These are phyloP conservation scores for Anguilla rostrata DNA, from an alignment of 2,113 vertebrate genomes.

Conservation along the genomic window DNA sequence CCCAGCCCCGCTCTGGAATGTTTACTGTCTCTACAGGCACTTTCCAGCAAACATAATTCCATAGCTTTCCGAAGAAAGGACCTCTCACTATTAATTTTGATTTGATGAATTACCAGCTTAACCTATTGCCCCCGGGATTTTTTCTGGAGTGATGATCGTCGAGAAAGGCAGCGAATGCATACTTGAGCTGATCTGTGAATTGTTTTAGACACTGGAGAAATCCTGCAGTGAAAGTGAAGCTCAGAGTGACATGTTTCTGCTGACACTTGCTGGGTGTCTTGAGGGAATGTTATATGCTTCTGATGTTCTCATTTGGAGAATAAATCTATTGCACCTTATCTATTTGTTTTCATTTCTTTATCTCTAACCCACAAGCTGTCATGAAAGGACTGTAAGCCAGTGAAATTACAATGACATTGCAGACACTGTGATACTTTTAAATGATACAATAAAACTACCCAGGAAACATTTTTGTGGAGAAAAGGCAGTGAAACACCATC, in stretches of 20 bases:
- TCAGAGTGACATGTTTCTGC: constrained; percentile 64
- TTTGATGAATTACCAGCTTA: constrained; percentile 40
- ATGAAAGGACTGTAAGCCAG: background rate
- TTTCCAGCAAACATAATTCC: constrained; percentile 69
- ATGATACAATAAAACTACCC: background rate
- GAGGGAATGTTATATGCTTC: constrained; percentile 53
- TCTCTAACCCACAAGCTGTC: background rate
- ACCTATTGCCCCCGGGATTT: constrained; percentile 23
- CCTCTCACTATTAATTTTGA: constrained; percentile 51
- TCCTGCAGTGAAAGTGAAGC: constrained; percentile 61
- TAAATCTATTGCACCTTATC: background rate
- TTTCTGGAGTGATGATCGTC: background rate
- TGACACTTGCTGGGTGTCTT: constrained; percentile 62
- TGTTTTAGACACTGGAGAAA: constrained; percentile 23
- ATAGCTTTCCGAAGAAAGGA: constrained; percentile 46
- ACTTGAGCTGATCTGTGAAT: background rate
- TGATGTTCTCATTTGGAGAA: constrained; percentile 43
- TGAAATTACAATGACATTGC: background rate
- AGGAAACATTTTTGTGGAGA: background rate
- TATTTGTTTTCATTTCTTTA: background rate
- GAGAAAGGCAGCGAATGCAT: background rate
- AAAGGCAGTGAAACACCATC: background rate
- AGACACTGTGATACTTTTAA: background rate
- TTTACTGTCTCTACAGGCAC: constrained; percentile 68
- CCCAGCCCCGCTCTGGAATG: constrained; percentile 60